Conservation (phyloP, 2,888 invertebrate species). For the Drosophila affinis region DNA sequence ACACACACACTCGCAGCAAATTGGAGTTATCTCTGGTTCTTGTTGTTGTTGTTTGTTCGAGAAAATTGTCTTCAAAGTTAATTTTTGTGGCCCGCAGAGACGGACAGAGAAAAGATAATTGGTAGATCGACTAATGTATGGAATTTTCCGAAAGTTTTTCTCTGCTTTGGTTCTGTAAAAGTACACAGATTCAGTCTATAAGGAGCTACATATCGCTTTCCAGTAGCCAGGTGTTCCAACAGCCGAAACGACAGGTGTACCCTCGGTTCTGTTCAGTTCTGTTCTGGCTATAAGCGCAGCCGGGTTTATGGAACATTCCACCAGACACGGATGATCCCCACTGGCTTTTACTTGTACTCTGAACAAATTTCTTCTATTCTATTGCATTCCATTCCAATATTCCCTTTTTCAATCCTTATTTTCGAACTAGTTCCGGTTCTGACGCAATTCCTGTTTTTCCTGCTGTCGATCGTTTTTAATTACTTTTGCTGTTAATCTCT, state of each 20-base stretch:
- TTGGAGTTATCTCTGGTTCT: slow-evolving; percentile 1
- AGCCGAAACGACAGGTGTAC: not conserved
- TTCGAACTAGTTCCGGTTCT: too few species aligned
- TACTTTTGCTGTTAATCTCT: not conserved
- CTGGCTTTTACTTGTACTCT: not conserved
- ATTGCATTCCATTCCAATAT: not conserved
- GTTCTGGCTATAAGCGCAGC: not conserved
- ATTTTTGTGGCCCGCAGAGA: not conserved
- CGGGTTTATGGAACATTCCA: not conserved
- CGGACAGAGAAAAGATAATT: not conserved
- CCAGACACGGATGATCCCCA: not conserved
- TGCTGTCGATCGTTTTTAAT: not conserved
- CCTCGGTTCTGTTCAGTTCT: not conserved
- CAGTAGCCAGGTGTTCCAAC: not conserved
- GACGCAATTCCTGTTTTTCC: not conserved
- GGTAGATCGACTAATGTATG: not conserved
- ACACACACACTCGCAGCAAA: not conserved
- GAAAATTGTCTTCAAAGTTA: slow-evolving; percentile 3
- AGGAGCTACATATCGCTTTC: not conserved
- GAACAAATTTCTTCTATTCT: too few species aligned
- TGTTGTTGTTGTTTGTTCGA: slow-evolving; percentile 11
- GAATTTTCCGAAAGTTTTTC: not conserved
- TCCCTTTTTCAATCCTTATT: not conserved
- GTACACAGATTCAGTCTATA: not conserved
- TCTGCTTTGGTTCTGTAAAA: not conserved